phyloP scores from a whole-genome alignment of 2,888 invertebrate species.

The Mythimna loreyi region DNA sequence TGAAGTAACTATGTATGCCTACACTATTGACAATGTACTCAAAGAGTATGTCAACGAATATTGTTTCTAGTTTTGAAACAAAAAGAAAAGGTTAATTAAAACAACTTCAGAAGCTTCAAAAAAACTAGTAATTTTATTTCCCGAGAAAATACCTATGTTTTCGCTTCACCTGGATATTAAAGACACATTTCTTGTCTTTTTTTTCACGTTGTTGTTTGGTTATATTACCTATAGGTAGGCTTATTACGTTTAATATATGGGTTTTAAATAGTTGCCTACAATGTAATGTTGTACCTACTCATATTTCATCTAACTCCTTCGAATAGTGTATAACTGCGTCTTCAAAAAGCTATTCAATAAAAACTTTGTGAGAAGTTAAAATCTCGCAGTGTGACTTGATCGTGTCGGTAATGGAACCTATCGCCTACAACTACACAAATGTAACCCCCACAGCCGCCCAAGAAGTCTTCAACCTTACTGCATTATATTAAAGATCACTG shows the following conservation, averaged over 20 bases:
- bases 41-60: background rate
- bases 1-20: background rate
- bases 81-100: slow-evolving; percentile 10
- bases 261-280: background rate
- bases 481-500: slow-evolving; percentile 21
- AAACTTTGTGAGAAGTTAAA: slow-evolving; percentile 64
- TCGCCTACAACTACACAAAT: slow-evolving; percentile 51
- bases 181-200: background rate
- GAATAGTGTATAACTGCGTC: slow-evolving; percentile 39
- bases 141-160: slow-evolving; percentile 5
- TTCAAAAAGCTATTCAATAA: slow-evolving; percentile 54
- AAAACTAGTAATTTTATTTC: slow-evolving; percentile 17
- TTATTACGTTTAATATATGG: too few relatives aligned
- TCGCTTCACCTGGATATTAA: slow-evolving; percentile 5
- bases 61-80: slow-evolving; percentile 8
- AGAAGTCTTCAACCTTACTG: slow-evolving; percentile 45
- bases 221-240: background rate
- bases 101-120: slow-evolving; percentile 7
- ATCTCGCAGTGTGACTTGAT: slow-evolving; percentile 73
- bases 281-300: background rate
- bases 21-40: background rate
- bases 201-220: background rate
- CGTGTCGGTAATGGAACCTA: slow-evolving; percentile 68
- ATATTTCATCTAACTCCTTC: slow-evolving; percentile 19
- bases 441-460: slow-evolving; percentile 16